Percentiles rank a stretch among this genome's conserved stretches.
These are phyloP conservation scores for Patella depressa DNA, from an alignment of 2,888 invertebrate species.

Conservation along the genomic window DNA sequence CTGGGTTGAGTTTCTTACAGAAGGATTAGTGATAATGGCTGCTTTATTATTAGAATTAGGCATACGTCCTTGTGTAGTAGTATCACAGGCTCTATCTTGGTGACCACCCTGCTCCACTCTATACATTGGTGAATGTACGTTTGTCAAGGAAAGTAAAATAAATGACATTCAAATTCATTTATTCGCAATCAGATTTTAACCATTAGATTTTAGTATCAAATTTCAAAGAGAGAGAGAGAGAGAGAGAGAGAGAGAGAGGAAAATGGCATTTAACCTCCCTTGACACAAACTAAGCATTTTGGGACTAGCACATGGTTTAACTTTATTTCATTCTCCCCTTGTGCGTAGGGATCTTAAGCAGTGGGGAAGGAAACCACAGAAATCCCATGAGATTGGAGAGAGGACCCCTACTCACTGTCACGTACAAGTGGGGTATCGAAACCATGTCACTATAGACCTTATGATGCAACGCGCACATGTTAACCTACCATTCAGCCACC, in stretches of 20 bases:
- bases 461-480: too few relatives aligned
- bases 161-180: neutral
- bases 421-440: too few relatives aligned
- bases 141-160: conserved; percentile 39
- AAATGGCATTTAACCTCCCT: neutral
- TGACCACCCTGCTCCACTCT: conserved; percentile 48
- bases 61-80: conserved; percentile 21
- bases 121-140: conserved; percentile 65
- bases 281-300: too few relatives aligned
- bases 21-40: conserved; percentile 8
- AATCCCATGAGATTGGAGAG: too few relatives aligned
- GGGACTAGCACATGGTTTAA: too few relatives aligned
- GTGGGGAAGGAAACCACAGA: too few relatives aligned
- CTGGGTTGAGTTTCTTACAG: conserved; percentile 25
- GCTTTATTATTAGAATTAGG: conserved; percentile 46
- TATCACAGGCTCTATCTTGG: conserved; percentile 21
- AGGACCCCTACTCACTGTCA: too few relatives aligned
- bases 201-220: too few relatives aligned
- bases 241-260: neutral
- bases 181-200: neutral
- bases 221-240: conserved; percentile 45
- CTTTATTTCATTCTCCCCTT: too few relatives aligned
- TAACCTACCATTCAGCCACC: too few relatives aligned
- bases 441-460: too few relatives aligned
- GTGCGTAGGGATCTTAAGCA: too few relatives aligned